Conservation (phyloP, 2,113 vertebrate genomes). For the Trematocara macrostoma region DNA sequence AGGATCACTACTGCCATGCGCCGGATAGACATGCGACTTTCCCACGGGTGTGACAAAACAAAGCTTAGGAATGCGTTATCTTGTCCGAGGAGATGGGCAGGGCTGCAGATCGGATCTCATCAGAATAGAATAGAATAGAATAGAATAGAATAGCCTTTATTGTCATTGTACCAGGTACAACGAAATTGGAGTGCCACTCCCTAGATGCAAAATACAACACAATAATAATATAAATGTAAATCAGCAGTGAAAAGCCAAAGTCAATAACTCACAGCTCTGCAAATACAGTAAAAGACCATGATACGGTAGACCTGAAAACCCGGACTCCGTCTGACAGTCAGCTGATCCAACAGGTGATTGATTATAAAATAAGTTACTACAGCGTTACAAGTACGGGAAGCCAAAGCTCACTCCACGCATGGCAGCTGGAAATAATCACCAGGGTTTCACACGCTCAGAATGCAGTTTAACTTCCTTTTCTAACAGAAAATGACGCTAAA, state of each 20-base stretch:
- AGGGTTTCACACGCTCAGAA: not conserved
- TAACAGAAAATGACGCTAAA: not conserved
- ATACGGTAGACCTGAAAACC: not conserved
- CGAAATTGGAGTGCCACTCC: too few species aligned
- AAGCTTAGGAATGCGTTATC: constrained; percentile 41
- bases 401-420: not conserved
- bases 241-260: not conserved
- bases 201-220: too few species aligned
- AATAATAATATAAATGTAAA: too few species aligned
- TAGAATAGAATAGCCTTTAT: too few species aligned
- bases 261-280: not conserved
- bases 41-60: not conserved
- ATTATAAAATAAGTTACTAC: not conserved
- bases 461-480: not conserved
- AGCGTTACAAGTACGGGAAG: not conserved
- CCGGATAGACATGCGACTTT: not conserved
- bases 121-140: not conserved
- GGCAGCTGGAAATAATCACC: not conserved
- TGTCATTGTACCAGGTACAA: too few species aligned
- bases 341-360: not conserved
- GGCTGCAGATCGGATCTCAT: not conserved
- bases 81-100: constrained; percentile 57
- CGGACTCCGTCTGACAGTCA: not conserved
- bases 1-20: not conserved
- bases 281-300: rapidly evolving